These are phyloP conservation scores for Sclerurus mexicanus DNA, from an alignment of 2,113 vertebrate genomes.

Conservation along the genomic window DNA sequence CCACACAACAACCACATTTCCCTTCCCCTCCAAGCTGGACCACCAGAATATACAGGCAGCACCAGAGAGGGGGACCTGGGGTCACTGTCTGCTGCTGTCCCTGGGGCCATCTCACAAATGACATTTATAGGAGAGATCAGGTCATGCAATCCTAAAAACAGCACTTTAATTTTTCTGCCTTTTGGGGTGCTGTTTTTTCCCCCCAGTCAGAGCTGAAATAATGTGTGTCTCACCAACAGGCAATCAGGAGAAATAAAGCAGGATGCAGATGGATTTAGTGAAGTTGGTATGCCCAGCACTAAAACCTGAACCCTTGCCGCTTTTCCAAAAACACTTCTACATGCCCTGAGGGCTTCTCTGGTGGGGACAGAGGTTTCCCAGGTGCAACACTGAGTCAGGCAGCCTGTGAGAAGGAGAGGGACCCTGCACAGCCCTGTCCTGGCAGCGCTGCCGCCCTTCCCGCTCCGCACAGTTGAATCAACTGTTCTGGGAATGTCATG, in stretches of 20 bases:
- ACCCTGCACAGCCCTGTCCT: not conserved
- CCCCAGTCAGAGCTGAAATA: not conserved
- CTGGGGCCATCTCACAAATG: not conserved
- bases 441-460: not conserved
- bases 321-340: not conserved
- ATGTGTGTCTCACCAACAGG: not conserved
- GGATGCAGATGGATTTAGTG: not conserved
- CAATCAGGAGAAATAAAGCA: not conserved
- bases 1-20: not conserved
- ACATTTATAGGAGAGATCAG: not conserved
- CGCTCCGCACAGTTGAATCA: accelerated
- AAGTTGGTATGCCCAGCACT: accelerated
- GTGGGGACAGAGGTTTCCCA: not conserved
- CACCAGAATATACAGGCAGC: not conserved
- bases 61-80: not conserved
- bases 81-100: not conserved
- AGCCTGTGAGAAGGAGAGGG: not conserved
- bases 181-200: not conserved
- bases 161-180: not conserved
- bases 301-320: not conserved
- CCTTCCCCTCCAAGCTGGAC: not conserved
- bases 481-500: not conserved
- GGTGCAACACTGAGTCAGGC: accelerated
- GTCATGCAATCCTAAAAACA: not conserved
- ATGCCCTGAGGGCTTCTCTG: accelerated